Evolutionary conservation across 1,140 invertebrate species (phyloP).

Genomic region (Hylaeus volcanicus): DNA sequence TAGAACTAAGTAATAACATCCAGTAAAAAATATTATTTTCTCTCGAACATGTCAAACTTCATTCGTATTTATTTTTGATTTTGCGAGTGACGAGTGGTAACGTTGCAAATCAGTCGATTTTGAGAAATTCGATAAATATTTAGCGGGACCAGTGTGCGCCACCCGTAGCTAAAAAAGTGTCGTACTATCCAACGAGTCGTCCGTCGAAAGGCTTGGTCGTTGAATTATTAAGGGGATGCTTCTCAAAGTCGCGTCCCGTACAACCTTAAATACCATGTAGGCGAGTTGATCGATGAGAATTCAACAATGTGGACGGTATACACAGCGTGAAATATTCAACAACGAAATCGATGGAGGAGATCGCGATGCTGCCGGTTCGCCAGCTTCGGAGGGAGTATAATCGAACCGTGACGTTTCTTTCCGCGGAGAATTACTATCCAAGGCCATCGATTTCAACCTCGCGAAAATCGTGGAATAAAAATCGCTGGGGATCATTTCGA

Average conservation of each 20-base stretch:
- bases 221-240: constrained; percentile 32
- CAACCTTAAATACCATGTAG: constrained; percentile 4
- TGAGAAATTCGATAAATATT: no score
- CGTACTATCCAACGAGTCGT: background rate
- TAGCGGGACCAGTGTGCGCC: no score
- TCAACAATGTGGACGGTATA: constrained; percentile 21
- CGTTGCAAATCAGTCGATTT: no score
- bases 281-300: constrained; percentile 22
- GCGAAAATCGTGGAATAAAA: constrained; percentile 21
- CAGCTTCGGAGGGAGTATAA: background rate
- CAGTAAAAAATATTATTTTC: no score
- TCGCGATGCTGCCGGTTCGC: background rate
- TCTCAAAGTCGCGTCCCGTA: constrained; percentile 8
- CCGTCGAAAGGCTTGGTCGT: background rate
- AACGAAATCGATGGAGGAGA: constrained; percentile 22
- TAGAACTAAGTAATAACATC: no score
- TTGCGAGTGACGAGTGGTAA: no score
- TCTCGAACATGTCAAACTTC: no score
- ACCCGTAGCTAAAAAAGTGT: no score
- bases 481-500: no score
- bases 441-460: constrained; percentile 4
- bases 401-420: constrained; percentile 1
- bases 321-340: constrained; percentile 30
- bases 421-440: constrained; percentile 18
- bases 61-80: no score